Conservation (phyloP, 2,888 invertebrate genomes). For the Nomada lathburiana region DNA sequence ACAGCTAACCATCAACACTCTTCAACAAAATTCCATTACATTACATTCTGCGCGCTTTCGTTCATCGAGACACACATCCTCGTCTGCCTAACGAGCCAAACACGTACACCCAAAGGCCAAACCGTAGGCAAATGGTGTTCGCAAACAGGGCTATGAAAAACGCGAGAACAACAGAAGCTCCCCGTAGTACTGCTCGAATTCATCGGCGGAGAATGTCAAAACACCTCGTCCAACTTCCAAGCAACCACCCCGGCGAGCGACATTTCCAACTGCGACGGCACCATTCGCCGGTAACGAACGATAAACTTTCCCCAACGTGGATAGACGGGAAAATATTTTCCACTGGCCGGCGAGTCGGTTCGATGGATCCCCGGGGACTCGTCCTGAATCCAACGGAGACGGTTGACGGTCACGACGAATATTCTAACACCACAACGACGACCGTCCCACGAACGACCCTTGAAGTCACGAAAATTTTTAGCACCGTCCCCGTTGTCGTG, state of each 20-base stretch:
- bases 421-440: conserved; percentile 28
- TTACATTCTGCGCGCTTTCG: too few relatives aligned
- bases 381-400: conserved; percentile 36
- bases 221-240: conserved; percentile 10
- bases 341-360: conserved; percentile 13
- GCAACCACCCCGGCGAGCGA: neutral
- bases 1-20: too few relatives aligned
- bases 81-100: too few relatives aligned
- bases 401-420: conserved; percentile 27
- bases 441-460: conserved; percentile 49
- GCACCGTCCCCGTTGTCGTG: conserved; percentile 36
- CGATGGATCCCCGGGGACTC: conserved; percentile 31
- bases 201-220: neutral
- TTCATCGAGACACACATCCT: too few relatives aligned
- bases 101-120: too few relatives aligned
- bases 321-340: conserved; percentile 48
- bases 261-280: conserved; percentile 1
- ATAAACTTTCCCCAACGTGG: conserved; percentile 48
- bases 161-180: neutral
- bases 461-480: conserved; percentile 69
- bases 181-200: neutral
- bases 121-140: too few relatives aligned
- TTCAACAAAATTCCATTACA: too few relatives aligned
- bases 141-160: neutral
- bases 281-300: conserved; percentile 49